These are phyloP conservation scores for Gari tellinella DNA, from an alignment of 2,888 invertebrate genomes.

Conservation along the genomic window DNA sequence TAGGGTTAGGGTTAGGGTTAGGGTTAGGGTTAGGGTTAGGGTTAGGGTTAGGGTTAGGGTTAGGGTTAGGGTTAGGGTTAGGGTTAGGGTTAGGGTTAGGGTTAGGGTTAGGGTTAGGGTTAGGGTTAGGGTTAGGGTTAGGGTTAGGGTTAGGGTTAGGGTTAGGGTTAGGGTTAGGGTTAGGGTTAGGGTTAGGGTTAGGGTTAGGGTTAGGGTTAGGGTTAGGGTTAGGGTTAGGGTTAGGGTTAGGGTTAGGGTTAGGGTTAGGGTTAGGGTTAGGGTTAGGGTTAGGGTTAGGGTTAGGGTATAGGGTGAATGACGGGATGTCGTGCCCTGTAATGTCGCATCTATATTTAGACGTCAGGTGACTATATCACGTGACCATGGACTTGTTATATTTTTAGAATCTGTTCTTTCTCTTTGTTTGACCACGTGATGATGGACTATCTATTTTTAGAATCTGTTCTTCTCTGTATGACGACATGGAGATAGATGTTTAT, in stretches of 20 bases:
- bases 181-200: slow-evolving; percentile 43
- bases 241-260: slow-evolving; percentile 64
- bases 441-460: no score
- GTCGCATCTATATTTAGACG: no score
- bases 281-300: slow-evolving; percentile 41
- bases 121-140: slow-evolving; percentile 42
- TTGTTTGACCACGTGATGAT: no score
- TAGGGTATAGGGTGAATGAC: no score
- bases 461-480: no score
- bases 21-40: slow-evolving; percentile 51
- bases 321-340: no score
- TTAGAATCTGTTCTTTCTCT: no score
- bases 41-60: slow-evolving; percentile 35
- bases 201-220: slow-evolving; percentile 19
- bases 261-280: slow-evolving; percentile 62
- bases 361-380: no score
- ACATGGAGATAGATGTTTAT: no score
- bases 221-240: slow-evolving; percentile 49
- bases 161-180: slow-evolving; percentile 48
- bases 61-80: slow-evolving; percentile 39
- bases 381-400: no score
- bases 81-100: slow-evolving; percentile 57
- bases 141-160: slow-evolving; percentile 40
- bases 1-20: not conserved
- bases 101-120: slow-evolving; percentile 56